A percentile compares a stretch with the other conserved stretches of the same genome.
Evolutionary conservation across 2,113 vertebrate genomes (phyloP).

Genomic region (Leuciscus idus): DNA sequence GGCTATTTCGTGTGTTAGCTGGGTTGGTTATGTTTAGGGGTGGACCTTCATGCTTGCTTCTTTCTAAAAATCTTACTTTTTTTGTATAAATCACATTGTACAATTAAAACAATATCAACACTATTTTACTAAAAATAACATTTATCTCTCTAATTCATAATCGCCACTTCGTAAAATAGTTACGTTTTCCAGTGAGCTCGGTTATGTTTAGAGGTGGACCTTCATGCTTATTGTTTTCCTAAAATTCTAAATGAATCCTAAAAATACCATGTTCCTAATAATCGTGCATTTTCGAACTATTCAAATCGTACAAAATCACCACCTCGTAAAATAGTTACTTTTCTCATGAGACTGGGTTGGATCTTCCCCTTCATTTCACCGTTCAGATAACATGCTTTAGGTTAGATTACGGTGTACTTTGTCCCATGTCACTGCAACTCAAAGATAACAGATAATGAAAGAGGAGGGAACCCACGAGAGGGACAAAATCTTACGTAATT

Average conservation of each 20-base stretch:
- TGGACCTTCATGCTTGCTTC: neutral
- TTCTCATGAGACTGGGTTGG: neutral
- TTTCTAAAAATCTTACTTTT: neutral
- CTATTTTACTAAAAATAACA: neutral
- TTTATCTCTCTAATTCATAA: neutral
- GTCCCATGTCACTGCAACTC: neutral
- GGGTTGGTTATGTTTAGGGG: neutral
- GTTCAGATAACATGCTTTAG: neutral
- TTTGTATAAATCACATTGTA: neutral
- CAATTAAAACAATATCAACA: neutral
- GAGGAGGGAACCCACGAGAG: neutral
- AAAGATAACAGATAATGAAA: neutral
- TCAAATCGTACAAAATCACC: neutral
- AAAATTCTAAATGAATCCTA: no score
- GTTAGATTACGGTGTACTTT: neutral
- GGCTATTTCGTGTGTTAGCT: no score
- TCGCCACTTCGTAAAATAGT: neutral
- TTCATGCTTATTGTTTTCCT: neutral
- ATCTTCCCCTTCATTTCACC: neutral
- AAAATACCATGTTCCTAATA: no score
- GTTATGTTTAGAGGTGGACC: neutral
- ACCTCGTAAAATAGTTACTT: neutral
- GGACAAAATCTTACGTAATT: neutral
- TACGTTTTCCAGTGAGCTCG: neutral
- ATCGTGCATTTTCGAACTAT: neutral